phyloP scores from a whole-genome alignment of 2,113 vertebrate genomes.

The Serinus canaria region DNA sequence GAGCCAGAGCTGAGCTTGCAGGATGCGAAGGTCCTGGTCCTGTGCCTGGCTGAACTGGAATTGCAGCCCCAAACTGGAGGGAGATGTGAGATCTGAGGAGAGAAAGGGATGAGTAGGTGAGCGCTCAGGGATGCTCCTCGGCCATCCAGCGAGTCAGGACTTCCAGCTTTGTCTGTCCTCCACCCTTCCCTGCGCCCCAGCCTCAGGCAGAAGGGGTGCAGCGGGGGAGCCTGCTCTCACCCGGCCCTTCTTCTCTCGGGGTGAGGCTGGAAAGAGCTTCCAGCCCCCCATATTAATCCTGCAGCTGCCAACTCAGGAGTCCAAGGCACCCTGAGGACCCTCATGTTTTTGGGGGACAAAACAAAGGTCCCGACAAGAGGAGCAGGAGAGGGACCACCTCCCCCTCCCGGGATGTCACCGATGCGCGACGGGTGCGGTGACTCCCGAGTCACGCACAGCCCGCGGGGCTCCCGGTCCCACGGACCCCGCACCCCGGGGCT shows the following conservation, averaged over 20 bases:
- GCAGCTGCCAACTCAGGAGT: not conserved
- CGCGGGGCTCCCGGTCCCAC: too few species aligned
- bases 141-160: fast-evolving
- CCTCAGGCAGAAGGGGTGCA: not conserved
- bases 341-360: not conserved
- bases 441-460: fast-evolving
- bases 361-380: not conserved
- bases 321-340: not conserved
- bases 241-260: not conserved
- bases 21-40: conserved; percentile 77
- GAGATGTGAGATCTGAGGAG: conserved; percentile 57
- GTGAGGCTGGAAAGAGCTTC: not conserved
- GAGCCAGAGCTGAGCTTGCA: conserved; percentile 86
- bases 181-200: not conserved
- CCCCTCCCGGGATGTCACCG: not conserved
- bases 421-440: too few species aligned
- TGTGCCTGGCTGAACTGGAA: conserved; percentile 83
- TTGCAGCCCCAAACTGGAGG: conserved; percentile 65
- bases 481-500: fast-evolving
- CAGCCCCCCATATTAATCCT: fast-evolving
- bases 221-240: not conserved
- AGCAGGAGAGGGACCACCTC: not conserved
- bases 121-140: not conserved
- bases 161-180: not conserved
- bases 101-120: not conserved